Conservation (phyloP, 2,797 vertebrate genomes). For the Triplophysa yarkandensis region DNA sequence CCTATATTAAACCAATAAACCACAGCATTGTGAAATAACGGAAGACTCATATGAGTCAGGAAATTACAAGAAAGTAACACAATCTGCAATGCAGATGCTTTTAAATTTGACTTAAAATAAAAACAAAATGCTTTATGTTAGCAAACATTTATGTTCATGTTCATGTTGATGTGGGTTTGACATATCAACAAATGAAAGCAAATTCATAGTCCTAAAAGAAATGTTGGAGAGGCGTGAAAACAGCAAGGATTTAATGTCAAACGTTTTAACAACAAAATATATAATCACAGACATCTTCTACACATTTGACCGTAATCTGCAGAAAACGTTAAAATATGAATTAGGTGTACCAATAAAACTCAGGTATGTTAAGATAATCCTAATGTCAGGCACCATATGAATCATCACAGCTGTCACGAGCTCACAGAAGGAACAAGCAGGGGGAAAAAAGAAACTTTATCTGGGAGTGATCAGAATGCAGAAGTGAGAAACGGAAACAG, state of each 20-base stretch:
- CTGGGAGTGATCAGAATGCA: constrained; percentile 30
- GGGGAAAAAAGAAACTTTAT: background rate
- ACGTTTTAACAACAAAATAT: background rate
- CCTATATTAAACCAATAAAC: too few relatives aligned
- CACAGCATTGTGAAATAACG: too few relatives aligned
- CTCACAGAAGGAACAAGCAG: constrained; percentile 14
- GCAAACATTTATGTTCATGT: background rate
- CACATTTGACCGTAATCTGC: background rate
- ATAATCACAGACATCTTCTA: background rate
- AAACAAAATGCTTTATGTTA: background rate
- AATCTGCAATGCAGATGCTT: background rate
- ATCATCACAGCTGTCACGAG: constrained; percentile 35
- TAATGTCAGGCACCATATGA: constrained; percentile 1
- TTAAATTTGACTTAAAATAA: background rate
- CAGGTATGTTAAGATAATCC: background rate
- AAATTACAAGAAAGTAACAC: too few relatives aligned
- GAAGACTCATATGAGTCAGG: too few relatives aligned
- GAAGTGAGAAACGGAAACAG: background rate
- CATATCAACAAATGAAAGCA: background rate
- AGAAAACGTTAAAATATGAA: background rate
- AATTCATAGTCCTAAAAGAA: background rate
- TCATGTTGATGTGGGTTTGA: background rate
- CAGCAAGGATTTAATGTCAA: background rate
- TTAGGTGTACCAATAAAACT: background rate
- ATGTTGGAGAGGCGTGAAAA: too few relatives aligned